A percentile compares a stretch with the other conserved stretches of the same genome.
phyloP scores from a whole-genome alignment of 1,140 invertebrate genomes.

The Amyelois transitella region DNA sequence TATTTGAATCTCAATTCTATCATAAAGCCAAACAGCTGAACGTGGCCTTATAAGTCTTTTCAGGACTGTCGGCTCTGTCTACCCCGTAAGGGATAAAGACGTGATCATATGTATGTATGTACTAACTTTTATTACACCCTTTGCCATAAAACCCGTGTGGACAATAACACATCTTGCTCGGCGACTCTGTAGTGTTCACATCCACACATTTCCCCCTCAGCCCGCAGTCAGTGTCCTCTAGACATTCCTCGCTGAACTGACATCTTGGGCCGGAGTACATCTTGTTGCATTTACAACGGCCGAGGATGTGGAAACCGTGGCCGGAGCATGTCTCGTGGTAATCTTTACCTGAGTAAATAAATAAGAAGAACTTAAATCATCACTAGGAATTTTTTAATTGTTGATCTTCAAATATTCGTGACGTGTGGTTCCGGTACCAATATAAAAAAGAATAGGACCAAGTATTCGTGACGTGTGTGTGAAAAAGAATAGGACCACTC shows the following conservation, averaged over 20 bases:
- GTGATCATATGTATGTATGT: neutral
- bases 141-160: slow-evolving; percentile 89
- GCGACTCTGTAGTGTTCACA: slow-evolving; percentile 84
- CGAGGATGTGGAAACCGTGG: slow-evolving; percentile 84
- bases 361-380: slow-evolving; percentile 2
- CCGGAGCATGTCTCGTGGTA: slow-evolving; percentile 89
- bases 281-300: slow-evolving; percentile 87
- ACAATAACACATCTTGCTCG: slow-evolving; percentile 92
- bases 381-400: neutral
- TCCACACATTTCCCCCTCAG: slow-evolving; percentile 89
- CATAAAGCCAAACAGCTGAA: too few relatives aligned
- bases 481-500: too few relatives aligned
- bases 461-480: too few relatives aligned
- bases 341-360: slow-evolving; percentile 74
- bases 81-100: too few relatives aligned
- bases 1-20: too few relatives aligned
- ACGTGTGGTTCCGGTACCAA: neutral
- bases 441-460: too few relatives aligned
- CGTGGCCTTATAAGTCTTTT: too few relatives aligned
- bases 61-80: too few relatives aligned
- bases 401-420: neutral
- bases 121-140: slow-evolving; percentile 85
- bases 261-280: slow-evolving; percentile 87
- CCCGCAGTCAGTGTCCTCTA: slow-evolving; percentile 87
- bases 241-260: slow-evolving; percentile 90